Evolutionary conservation across 2,888 invertebrate genomes (phyloP).

Genomic region (Laothoe populi): DNA sequence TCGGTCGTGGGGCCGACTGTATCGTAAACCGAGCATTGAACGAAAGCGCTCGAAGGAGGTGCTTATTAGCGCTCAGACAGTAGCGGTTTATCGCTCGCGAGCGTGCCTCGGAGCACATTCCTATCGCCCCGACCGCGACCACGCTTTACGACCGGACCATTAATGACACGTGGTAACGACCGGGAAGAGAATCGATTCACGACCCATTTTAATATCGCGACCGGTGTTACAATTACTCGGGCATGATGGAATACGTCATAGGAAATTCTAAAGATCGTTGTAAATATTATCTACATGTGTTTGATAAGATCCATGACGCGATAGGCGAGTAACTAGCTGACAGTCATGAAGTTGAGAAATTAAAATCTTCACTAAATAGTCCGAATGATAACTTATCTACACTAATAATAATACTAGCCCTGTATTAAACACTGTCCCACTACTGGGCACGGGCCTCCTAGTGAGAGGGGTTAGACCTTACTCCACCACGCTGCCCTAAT

Average conservation of each 20-base stretch:
- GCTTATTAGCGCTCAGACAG: slow-evolving; percentile 61
- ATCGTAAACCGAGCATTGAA: slow-evolving; percentile 53
- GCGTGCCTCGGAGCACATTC: slow-evolving; percentile 76
- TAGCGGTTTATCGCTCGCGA: slow-evolving; percentile 56
- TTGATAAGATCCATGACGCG: no score
- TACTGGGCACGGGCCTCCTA: no score
- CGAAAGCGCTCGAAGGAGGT: slow-evolving; percentile 52
- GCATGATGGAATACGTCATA: slow-evolving; percentile 22
- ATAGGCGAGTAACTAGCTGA: no score
- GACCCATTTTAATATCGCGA: slow-evolving; percentile 67
- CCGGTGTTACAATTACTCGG: slow-evolving; percentile 35
- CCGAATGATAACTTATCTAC: no score
- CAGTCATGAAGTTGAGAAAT: no score
- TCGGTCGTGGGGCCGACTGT: slow-evolving; percentile 45
- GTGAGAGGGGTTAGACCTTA: no score
- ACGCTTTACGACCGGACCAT: slow-evolving; percentile 65
- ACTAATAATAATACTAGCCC: no score
- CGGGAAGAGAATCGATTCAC: slow-evolving; percentile 79
- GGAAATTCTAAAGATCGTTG: background rate
- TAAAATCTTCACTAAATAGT: no score
- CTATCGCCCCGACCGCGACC: slow-evolving; percentile 63
- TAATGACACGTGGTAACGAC: slow-evolving; percentile 75
- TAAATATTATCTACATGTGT: no score
- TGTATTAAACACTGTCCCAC: no score
- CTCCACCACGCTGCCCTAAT: no score